Conservation (phyloP, 2,113 vertebrate species). For the Triplophysa rosa region DNA sequence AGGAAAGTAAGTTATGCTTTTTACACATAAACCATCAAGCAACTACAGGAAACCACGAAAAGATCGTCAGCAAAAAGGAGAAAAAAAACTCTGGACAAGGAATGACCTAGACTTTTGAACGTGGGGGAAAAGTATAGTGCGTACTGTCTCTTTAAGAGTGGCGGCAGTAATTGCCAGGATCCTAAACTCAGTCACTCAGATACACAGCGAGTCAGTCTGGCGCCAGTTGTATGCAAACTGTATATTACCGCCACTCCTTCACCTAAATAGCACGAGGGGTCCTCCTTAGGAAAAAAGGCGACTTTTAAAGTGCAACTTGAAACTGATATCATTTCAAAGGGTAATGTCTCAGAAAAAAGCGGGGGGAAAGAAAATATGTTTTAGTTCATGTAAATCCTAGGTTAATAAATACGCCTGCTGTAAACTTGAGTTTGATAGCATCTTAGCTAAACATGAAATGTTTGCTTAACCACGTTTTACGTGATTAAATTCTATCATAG, state of each 20-base stretch:
- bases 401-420: background rate
- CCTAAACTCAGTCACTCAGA: constrained; percentile 85
- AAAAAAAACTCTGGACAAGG: constrained; percentile 60
- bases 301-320: constrained; percentile 84
- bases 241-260: constrained; percentile 96
- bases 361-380: constrained; percentile 51
- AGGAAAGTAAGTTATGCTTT: background rate
- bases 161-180: constrained; percentile 91
- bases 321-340: constrained; percentile 88
- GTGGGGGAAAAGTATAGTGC: constrained; percentile 64
- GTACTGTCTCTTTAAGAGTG: constrained; percentile 88
- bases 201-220: constrained; percentile 91
- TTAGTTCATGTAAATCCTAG: constrained; percentile 66
- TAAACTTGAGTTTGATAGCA: background rate
- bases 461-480: background rate
- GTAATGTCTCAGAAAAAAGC: constrained; percentile 71
- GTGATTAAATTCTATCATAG: background rate
- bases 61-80: background rate
- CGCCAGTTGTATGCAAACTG: constrained; percentile 95
- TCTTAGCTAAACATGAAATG: constrained; percentile 10
- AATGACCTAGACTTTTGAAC: constrained; percentile 69
- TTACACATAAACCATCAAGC: background rate
- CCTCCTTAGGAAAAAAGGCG: constrained; percentile 80
- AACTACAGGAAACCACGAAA: background rate
- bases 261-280: constrained; percentile 84